Evolutionary conservation across 2,113 vertebrate species (phyloP), one percentile per base, ranked within the genome.

Genomic region (Hydrochoerus hydrochaeris): DNA sequence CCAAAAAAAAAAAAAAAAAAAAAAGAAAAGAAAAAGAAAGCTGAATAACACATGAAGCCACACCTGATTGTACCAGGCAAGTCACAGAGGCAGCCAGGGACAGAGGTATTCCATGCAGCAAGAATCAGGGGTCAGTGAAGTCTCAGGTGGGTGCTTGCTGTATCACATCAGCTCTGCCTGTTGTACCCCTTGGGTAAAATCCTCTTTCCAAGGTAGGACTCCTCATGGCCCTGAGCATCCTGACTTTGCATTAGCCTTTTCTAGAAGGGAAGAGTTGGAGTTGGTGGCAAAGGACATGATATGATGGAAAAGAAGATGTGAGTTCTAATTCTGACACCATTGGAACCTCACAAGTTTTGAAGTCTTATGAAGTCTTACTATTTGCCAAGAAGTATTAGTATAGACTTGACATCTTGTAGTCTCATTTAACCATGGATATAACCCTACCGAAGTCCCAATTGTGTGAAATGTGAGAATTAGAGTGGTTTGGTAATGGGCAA

Each of bases 91-190:
- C 24, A 13, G 13, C 24, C 22, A 2, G 69, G 17, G 41, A 80
- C 49, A 77, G 75, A 91, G 17, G 49, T 1, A 4, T 20, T 20
- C 30, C 57, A 26, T 41, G 54, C 16, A 9, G 14, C 4, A 4
- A n/a, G 52, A 65, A 24, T 14, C 52, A 26, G 7, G 46, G n/a
- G 44, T 67, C 20, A 57, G 26, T 2, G 20, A n/a, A 28, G 35
- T 3, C 0, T 7, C n/a, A 8, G 0, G 0, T 5, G 30, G 26
- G 17, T 3, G 9, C 30, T 24, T 93, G 41, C 30, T 16, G 4
- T 1, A 20, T 19, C 35, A 41, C 16, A 9, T 52, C 35, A 80
- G n/a, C 28, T 81, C 58, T 82, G 60, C 14, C 41, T 95, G 46
- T 85, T 58, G 44, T 26, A 30, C 8, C 17, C 73, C 7, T 3